These are phyloP conservation scores for Leptocoma aspasia DNA, from an alignment of 2,113 vertebrate genomes.

Conservation along the genomic window DNA sequence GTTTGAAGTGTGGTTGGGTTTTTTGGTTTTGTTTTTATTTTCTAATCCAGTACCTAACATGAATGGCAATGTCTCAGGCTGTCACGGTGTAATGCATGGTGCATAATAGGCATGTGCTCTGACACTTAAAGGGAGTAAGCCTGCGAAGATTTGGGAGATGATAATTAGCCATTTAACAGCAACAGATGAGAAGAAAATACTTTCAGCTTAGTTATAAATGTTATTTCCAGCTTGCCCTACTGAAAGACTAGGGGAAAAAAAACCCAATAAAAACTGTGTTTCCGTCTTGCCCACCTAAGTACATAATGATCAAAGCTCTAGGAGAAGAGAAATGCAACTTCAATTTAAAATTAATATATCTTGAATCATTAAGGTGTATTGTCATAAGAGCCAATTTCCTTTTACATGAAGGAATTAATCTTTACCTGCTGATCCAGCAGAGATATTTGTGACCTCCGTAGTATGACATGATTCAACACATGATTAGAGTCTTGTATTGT, in stretches of 20 bases:
- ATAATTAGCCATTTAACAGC: not conserved
- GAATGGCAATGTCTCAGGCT: not conserved
- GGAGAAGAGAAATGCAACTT: not conserved
- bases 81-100: not conserved
- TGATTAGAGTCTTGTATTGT: not conserved
- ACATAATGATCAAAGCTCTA: not conserved
- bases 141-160: not conserved
- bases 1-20: not conserved
- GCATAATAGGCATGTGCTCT: not conserved
- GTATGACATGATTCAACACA: not conserved
- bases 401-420: not conserved
- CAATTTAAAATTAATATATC: not conserved
- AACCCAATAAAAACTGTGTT: not conserved
- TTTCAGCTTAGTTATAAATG: not conserved
- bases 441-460: not conserved
- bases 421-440: not conserved
- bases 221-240: not conserved
- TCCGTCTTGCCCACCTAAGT: not conserved
- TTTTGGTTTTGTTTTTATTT: not conserved
- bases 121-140: not conserved
- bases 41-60: not conserved
- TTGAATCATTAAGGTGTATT: not conserved
- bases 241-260: not conserved
- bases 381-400: not conserved
- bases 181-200: not conserved